phyloP scores from a whole-genome alignment of 2,797 vertebrate species.

The Spheniscus humboldti region DNA sequence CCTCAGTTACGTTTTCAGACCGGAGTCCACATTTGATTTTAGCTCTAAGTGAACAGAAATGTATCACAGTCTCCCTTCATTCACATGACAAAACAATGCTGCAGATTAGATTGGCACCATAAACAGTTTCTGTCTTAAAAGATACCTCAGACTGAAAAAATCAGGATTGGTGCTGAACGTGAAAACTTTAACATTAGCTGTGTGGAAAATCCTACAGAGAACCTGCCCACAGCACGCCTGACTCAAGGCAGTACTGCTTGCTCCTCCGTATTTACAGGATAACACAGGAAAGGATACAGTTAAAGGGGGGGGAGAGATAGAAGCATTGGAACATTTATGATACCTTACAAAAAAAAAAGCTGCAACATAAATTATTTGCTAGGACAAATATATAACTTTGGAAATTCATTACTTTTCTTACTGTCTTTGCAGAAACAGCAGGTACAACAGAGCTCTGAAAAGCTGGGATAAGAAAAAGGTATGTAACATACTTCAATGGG shows the following conservation, averaged over 20 bases:
- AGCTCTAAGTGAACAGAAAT: neutral
- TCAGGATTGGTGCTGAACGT: neutral
- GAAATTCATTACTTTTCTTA: neutral
- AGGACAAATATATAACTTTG: neutral
- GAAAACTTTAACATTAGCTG: neutral
- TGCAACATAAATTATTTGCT: neutral
- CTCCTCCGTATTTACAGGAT: neutral
- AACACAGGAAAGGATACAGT: neutral
- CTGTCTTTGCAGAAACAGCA: neutral
- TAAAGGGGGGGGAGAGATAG: neutral
- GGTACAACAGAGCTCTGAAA: neutral
- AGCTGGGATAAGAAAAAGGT: neutral
- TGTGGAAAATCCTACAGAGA: neutral
- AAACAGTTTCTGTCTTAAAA: neutral
- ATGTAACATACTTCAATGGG: neutral
- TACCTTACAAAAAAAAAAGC: neutral
- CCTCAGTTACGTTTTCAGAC: neutral
- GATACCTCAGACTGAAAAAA: neutral
- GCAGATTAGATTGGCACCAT: neutral
- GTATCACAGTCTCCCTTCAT: neutral
- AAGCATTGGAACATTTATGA: neutral
- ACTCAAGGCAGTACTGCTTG: neutral
- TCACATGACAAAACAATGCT: neutral
- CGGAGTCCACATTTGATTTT: neutral
- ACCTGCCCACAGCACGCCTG: neutral